Conservation (phyloP, 2,888 invertebrate genomes). For the Ormyrus thymus region DNA sequence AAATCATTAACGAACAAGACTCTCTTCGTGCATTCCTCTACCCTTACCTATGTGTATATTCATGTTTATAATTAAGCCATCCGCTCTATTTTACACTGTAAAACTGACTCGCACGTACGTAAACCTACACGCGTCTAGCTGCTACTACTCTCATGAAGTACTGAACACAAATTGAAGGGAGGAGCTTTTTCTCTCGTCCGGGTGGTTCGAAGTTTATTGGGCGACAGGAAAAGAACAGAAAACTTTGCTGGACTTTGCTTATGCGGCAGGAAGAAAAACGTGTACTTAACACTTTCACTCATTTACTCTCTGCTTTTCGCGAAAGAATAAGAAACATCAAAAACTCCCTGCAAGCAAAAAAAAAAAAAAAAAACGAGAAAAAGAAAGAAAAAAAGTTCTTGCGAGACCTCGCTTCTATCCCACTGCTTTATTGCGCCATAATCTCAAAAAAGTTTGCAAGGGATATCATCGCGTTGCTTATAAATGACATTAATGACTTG, state of each 20-base stretch:
- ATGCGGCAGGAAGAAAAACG: slow-evolving; percentile 18
- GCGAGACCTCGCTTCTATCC: slow-evolving; percentile 26
- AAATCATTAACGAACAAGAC: slow-evolving; percentile 15
- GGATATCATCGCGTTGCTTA: background rate
- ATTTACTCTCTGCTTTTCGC: slow-evolving; percentile 19
- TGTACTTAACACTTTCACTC: slow-evolving; percentile 48
- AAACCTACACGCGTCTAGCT: slow-evolving; percentile 10
- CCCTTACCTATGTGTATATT: slow-evolving; percentile 21
- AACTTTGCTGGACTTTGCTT: slow-evolving; percentile 14
- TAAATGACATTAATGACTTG: background rate
- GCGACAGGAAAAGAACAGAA: background rate
- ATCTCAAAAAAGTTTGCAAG: background rate
- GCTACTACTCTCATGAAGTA: slow-evolving; percentile 18
- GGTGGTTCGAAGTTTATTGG: background rate
- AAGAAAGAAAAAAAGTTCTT: slow-evolving; percentile 1
- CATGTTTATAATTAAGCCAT: slow-evolving; percentile 24
- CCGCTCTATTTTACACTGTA: slow-evolving; percentile 8
- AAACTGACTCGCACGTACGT: slow-evolving; percentile 29
- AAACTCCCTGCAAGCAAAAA: background rate
- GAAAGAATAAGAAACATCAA: background rate
- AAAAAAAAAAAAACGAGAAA: background rate
- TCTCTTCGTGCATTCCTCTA: slow-evolving; percentile 34
- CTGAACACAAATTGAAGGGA: background rate
- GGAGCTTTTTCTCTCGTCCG: background rate
- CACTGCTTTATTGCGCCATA: slow-evolving; percentile 26